Conservation (phyloP, 1,140 invertebrate species). For the Bombus soroeensis region DNA sequence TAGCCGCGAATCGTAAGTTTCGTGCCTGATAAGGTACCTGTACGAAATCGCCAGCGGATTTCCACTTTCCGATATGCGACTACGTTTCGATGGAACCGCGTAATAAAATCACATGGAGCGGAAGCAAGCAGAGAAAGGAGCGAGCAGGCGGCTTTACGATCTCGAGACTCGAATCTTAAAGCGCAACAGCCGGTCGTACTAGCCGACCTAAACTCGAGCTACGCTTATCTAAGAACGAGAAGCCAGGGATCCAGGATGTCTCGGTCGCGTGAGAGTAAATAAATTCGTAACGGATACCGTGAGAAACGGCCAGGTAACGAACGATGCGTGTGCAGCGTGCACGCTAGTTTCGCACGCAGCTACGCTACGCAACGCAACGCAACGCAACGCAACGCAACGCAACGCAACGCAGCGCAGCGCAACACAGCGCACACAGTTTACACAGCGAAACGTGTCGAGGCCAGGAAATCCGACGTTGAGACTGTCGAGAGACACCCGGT, state of each 20-base stretch:
- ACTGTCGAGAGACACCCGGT: slow-evolving; percentile 11
- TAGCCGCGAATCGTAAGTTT: too few species aligned
- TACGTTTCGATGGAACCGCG: too few species aligned
- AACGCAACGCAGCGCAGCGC: background rate
- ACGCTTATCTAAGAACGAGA: slow-evolving; percentile 5
- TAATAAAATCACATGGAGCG: background rate
- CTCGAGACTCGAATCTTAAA: background rate
- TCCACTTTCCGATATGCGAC: too few species aligned
- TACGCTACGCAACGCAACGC: background rate
- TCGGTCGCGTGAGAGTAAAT: slow-evolving; percentile 51
- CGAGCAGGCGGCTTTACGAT: background rate
- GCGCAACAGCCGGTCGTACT: too few species aligned
- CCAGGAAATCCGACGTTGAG: slow-evolving; percentile 4
- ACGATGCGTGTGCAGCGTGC: slow-evolving; percentile 29
- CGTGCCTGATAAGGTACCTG: too few species aligned
- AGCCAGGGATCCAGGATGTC: background rate
- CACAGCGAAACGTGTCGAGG: slow-evolving; percentile 8
- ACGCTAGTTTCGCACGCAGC: slow-evolving; percentile 5
- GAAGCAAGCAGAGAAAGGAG: background rate
- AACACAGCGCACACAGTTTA: background rate
- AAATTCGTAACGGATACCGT: slow-evolving; percentile 68
- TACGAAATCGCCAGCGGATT: too few species aligned
- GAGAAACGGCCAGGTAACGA: slow-evolving; percentile 56
- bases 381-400: background rate
- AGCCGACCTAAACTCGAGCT: background rate